A percentile compares a stretch with the other conserved stretches of the same genome.
Conservation (phyloP, 1,140 invertebrate species). For the Leucophenga varia region DNA sequence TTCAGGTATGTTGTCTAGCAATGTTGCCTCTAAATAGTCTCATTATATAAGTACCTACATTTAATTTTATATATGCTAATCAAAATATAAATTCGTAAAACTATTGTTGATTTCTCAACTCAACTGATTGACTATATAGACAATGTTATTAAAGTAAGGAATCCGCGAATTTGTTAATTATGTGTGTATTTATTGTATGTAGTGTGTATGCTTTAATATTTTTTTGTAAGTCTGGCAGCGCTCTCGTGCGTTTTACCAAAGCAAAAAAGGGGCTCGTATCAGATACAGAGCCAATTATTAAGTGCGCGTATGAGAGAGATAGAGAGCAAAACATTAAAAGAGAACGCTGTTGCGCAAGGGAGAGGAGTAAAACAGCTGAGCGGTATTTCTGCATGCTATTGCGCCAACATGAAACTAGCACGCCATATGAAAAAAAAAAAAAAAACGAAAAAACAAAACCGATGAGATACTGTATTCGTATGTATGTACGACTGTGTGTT, state of each 20-base stretch:
- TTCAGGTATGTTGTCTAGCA: no score
- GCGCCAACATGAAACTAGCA: slow-evolving; percentile 46
- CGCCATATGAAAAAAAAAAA: slow-evolving; percentile 23
- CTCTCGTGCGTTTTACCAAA: slow-evolving; percentile 33
- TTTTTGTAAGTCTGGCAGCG: slow-evolving; percentile 37
- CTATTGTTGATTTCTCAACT: no score
- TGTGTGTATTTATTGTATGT: no score
- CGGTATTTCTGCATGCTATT: slow-evolving; percentile 40
- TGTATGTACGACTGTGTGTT: slow-evolving; percentile 16
- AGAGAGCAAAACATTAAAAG: neutral
- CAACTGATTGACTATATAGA: no score
- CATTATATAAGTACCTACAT: no score
- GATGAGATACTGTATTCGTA: slow-evolving; percentile 7
- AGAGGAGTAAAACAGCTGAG: slow-evolving; percentile 39
- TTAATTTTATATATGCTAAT: no score
- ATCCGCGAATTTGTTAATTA: no score
- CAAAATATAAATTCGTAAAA: no score
- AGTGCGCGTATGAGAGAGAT: neutral
- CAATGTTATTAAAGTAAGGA: no score
- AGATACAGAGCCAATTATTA: slow-evolving; percentile 13
- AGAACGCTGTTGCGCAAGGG: slow-evolving; percentile 4
- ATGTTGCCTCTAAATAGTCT: no score
- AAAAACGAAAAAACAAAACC: neutral
- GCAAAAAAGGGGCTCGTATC: slow-evolving; percentile 50
- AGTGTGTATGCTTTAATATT: no score